phyloP scores from a whole-genome alignment of 1,140 invertebrate species.

The Rhopalosiphum maidis region DNA sequence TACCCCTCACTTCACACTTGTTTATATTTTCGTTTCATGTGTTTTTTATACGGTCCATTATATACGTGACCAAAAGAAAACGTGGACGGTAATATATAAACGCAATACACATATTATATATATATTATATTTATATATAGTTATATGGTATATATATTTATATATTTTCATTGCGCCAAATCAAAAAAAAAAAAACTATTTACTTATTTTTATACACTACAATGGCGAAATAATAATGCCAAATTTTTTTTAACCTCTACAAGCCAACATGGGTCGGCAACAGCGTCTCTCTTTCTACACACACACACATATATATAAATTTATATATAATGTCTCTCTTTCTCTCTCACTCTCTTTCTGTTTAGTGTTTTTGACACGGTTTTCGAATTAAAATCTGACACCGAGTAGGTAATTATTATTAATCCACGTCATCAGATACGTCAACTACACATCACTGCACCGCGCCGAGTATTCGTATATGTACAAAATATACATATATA shows the following conservation, averaged over 20 bases:
- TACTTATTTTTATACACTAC: conserved; percentile 26
- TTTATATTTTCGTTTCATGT: conserved; percentile 26
- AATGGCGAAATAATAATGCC: conserved; percentile 49
- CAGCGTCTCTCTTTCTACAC: not conserved
- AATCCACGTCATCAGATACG: conserved; percentile 55
- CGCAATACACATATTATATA: not conserved
- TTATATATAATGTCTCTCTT: not conserved
- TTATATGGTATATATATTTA: not conserved
- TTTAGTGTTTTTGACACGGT: conserved; percentile 51
- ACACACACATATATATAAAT: not conserved
- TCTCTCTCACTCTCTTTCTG: conserved; percentile 7
- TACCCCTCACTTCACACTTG: not conserved
- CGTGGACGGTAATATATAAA: not conserved
- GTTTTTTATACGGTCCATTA: conserved; percentile 44
- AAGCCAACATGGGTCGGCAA: not conserved
- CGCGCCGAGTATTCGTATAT: not conserved
- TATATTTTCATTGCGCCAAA: conserved; percentile 12
- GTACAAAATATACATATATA: not conserved
- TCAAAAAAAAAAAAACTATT: conserved; percentile 36
- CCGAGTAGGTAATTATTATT: conserved; percentile 56
- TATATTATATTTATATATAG: not conserved
- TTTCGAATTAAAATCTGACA: conserved; percentile 56
- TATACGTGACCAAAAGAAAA: conserved; percentile 50
- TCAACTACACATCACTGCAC: conserved; percentile 18
- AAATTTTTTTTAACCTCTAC: conserved; percentile 46